Evolutionary conservation across 2,888 invertebrate species (phyloP), one percentile per base, ranked within the genome.

Genomic region (Epirrhoe tristata): DNA sequence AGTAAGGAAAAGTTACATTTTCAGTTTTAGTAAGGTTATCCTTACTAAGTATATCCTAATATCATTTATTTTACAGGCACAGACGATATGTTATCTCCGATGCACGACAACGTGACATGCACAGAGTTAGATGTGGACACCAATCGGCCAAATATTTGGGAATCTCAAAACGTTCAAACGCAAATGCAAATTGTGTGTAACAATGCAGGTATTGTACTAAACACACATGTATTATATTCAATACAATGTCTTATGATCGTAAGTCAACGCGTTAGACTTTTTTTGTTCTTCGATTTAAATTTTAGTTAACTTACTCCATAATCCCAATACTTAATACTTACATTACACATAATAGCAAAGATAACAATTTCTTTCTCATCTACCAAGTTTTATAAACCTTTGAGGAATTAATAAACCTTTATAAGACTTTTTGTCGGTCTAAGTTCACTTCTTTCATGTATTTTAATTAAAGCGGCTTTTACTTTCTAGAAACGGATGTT

Each of bases 91-190:
- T 34, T 51, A 1, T 52, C 12, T 14, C 46, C 1, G 8, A 61
- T 62, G 61, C 52, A 53, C n/a, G 64, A 74, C 65, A 63, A 69
- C 50, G 59, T 67, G 12, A 74, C 75, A 5, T 73, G 68, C 6
- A 71, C 73, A 6, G 6, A 67, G 0, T 6, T 67, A 8, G 51
- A 64, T 36, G 8, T 62, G 32, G 53, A 68, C n/a, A 16, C 52
- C 0, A 12, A 69, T 8, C 57, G 53, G 6, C n/a, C 51, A 24
- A 10, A 54, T 17, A 10, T 52, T 31, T 53, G 57, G n/a, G 57
- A 58, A 0, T n/a, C 63, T 5, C 66, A 65, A 8, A 69, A 60
- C 24, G 65, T 60, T 12, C 48, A 70, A 36, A 71, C 70, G 4
- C 67, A 70, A 54, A 70, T 64, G 63, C 51, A 31, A 24, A 34